These are phyloP conservation scores for Bubo blakistoni DNA, from an alignment of 2,113 vertebrate genomes.

Conservation along the genomic window DNA sequence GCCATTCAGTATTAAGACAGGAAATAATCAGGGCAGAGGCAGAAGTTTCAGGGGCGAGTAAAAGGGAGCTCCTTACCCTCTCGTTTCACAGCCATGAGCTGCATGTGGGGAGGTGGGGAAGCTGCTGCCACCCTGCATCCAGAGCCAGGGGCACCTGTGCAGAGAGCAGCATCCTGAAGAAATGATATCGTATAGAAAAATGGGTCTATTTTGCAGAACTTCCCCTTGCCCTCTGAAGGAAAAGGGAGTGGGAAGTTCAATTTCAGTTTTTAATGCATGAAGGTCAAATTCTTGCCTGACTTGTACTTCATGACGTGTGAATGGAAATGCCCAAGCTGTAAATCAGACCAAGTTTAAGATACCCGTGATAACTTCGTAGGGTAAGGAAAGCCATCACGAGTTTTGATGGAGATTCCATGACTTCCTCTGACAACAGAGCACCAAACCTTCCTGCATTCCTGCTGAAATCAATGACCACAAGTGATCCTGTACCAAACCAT, in stretches of 20 bases:
- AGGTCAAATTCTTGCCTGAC: not conserved
- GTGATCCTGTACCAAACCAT: not conserved
- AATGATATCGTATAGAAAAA: not conserved
- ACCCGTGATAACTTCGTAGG: not conserved
- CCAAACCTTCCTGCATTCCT: not conserved
- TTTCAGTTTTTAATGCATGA: not conserved
- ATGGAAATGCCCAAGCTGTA: not conserved
- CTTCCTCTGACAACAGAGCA: not conserved
- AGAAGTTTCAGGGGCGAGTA: not conserved
- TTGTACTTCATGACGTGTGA: not conserved
- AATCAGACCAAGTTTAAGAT: not conserved
- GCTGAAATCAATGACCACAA: not conserved
- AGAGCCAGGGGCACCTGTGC: not conserved
- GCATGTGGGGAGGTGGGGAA: not conserved
- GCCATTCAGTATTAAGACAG: not conserved
- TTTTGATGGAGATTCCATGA: not conserved
- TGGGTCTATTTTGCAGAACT: not conserved
- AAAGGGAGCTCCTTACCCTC: not conserved
- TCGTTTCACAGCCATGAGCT: not conserved
- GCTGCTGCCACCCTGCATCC: not conserved
- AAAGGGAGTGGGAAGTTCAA: not conserved
- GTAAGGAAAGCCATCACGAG: not conserved
- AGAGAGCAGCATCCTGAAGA: not conserved
- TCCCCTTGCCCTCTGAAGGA: not conserved
- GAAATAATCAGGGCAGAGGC: not conserved